Percentiles rank a stretch among this genome's conserved stretches.
Conservation (phyloP, 2,797 vertebrate species). For the Emydoidea blandingii region DNA sequence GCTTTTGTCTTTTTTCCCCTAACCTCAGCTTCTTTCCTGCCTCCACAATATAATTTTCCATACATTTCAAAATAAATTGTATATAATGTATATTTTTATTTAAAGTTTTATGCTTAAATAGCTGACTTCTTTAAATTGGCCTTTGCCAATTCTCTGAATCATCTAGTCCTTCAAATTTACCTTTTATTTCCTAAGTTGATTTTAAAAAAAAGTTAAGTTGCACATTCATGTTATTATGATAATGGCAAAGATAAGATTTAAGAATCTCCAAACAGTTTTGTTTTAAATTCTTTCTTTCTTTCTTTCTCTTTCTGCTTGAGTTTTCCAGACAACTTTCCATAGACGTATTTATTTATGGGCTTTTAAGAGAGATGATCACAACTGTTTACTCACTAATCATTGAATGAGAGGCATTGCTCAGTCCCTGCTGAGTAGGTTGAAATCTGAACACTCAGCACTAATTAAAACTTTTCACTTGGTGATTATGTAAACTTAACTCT, state of each 20-base stretch:
- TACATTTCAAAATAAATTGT: background rate
- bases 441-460: conserved; percentile 24
- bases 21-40: background rate
- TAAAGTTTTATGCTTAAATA: background rate
- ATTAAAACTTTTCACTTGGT: conserved; percentile 3
- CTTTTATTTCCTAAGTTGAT: background rate
- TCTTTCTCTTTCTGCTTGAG: background rate
- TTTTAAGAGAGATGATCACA: background rate
- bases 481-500: conserved; percentile 23
- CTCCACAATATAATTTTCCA: background rate
- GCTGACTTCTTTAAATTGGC: background rate
- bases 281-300: background rate
- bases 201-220: background rate
- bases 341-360: background rate
- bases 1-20: background rate
- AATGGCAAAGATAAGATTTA: background rate
- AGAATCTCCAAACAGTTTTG: background rate
- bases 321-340: background rate
- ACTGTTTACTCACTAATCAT: background rate
- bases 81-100: background rate
- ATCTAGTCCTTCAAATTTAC: conserved; percentile 32
- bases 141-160: background rate
- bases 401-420: background rate
- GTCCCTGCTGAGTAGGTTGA: background rate
- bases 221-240: background rate